These are phyloP conservation scores for Entomobrya multifasciata DNA, from an alignment of 2,888 invertebrate genomes.

Conservation along the genomic window DNA sequence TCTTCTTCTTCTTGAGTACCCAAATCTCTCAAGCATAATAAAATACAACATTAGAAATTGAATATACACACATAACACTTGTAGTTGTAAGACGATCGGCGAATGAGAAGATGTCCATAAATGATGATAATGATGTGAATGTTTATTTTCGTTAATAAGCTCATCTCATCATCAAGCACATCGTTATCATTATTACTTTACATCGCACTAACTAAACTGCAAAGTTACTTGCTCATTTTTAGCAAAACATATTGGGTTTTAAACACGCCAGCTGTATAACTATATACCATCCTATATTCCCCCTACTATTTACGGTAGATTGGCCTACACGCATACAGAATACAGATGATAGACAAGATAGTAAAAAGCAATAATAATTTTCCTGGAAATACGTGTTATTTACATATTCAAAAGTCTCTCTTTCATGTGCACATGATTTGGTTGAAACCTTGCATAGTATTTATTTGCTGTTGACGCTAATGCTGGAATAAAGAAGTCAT, in stretches of 20 bases:
- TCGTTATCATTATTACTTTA: too few relatives aligned
- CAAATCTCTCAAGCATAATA: too few relatives aligned
- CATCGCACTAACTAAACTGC: too few relatives aligned
- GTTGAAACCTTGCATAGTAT: not conserved
- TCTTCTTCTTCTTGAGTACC: too few relatives aligned
- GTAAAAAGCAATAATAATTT: not conserved
- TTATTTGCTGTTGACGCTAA: conserved; percentile 14
- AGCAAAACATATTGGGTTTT: not conserved
- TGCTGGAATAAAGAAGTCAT: conserved; percentile 15
- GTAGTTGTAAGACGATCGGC: not conserved
- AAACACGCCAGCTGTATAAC: not conserved
- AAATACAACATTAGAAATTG: too few relatives aligned
- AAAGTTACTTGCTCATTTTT: too few relatives aligned
- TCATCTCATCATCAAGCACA: not conserved
- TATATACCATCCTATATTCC: too few relatives aligned
- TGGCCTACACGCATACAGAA: not conserved
- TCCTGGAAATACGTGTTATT: not conserved
- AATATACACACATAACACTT: not conserved
- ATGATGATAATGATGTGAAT: not conserved
- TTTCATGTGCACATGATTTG: not conserved
- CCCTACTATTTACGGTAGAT: not conserved
- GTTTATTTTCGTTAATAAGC: conserved; percentile 8
- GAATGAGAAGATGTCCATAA: not conserved
- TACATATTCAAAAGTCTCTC: not conserved
- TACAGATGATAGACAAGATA: too few relatives aligned